A percentile compares a stretch with the other conserved stretches of the same genome.
phyloP scores from a whole-genome alignment of 1,140 invertebrate genomes.

The Drosophila mauritiana region DNA sequence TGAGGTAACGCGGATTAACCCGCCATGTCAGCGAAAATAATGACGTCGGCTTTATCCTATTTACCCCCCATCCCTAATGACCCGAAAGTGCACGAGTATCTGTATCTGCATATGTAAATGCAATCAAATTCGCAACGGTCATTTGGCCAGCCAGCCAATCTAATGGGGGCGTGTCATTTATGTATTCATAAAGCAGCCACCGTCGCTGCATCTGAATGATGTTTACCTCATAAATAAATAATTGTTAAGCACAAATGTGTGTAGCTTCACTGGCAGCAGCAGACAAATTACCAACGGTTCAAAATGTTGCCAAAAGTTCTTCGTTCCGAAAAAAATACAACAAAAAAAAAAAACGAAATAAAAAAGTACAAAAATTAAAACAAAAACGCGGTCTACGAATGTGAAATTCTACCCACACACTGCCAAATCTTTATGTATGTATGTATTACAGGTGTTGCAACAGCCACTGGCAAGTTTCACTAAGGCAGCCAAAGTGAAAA shows the following conservation, averaged over 20 bases:
- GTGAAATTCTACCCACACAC: conserved; percentile 45
- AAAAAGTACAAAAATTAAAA: no score
- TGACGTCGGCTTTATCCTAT: not conserved
- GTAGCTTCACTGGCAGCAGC: conserved; percentile 36
- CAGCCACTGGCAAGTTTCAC: not conserved
- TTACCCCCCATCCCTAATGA: not conserved
- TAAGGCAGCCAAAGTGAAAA: not conserved
- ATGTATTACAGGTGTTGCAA: conserved; percentile 8
- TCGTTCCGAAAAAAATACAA: conserved; percentile 1
- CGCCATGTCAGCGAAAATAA: not conserved
- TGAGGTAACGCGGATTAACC: conserved; percentile 1
- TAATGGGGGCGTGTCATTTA: conserved; percentile 62
- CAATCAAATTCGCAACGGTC: conserved; percentile 80
- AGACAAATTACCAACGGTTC: conserved; percentile 70
- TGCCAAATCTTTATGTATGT: not conserved
- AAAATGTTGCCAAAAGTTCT: conserved; percentile 67
- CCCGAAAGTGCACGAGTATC: conserved; percentile 2
- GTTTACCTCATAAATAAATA: conserved; percentile 82
- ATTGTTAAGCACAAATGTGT: conserved; percentile 77
- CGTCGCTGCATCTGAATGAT: conserved; percentile 71
- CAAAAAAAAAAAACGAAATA: not conserved
- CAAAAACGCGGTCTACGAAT: conserved; percentile 7
- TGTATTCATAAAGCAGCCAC: conserved; percentile 69
- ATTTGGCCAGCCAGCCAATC: conserved; percentile 77
- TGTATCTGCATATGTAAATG: conserved; percentile 71